Evolutionary conservation across 2,113 vertebrate species (phyloP), one percentile per base, ranked within the genome.

Genomic region (Myrmophylax atrothorax): DNA sequence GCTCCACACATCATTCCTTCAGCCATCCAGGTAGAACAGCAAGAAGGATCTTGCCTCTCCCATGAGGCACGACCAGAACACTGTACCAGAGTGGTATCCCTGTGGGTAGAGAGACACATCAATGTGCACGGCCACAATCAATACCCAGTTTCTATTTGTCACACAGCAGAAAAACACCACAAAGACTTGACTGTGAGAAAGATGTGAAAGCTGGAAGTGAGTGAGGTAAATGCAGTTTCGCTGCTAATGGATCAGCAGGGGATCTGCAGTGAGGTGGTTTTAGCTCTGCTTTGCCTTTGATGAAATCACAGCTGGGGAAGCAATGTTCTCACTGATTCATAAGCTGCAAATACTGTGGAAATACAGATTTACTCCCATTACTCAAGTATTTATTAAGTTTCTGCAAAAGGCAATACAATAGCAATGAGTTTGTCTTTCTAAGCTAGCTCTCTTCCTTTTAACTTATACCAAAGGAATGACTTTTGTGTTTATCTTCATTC

Each of bases 231-330:
- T 46, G 75, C 1, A 12, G 46, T 56, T 94, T 68, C 79, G 50
- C 55, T 91, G 50, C 42, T 84, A 70, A 90, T 62, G 74, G 74
- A 82, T 68, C 90, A 73, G 78, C 58, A 87, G 62, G 74, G 46
- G 50, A 92, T 84, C 40, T 80, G 40, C 85, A 70, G 67, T 2
- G 28, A 90, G 63, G 44, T 88, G 44, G 40, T 93, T 80, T 66
- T 53, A 83, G 60, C 55, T 84, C 69, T 87, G 24, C 47, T 64
- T 87, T 59, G 24, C 52, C 33, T 56, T 86, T 92, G 63, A 88
- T 80, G 76, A 83, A 92, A 88, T 88, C 75, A 69, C 46, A 80
- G n/a, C 94, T 91, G 62, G 58, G n/a, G 66, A 91, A 83, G 31
- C 23, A 83, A 85, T 80, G 73, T 79, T 83, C 67, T 88, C 50